Conservation (phyloP, 2,113 vertebrate species). For the Chiloscyllium plagiosum region DNA sequence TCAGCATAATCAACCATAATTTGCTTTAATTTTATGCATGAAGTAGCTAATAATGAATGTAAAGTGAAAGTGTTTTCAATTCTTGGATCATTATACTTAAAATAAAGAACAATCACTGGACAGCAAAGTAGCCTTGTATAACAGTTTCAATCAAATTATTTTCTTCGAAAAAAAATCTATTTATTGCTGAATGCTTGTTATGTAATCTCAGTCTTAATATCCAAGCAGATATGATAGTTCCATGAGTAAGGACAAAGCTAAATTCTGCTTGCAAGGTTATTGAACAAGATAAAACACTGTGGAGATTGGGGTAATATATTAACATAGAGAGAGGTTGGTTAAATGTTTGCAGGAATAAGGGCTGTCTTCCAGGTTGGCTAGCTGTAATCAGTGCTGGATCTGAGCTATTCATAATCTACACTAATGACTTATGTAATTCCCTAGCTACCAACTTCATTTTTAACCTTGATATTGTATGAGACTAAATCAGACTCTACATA, state of each 20-base stretch:
- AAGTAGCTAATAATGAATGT: background rate
- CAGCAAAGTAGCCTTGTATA: background rate
- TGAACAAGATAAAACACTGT: background rate
- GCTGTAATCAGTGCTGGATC: background rate
- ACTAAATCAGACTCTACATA: background rate
- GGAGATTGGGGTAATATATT: background rate
- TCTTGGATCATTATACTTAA: background rate
- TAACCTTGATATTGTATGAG: background rate
- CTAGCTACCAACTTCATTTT: background rate
- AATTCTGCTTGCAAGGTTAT: background rate
- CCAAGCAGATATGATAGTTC: background rate
- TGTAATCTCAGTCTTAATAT: background rate
- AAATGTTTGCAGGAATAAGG: background rate
- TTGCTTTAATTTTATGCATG: conserved; percentile 1
- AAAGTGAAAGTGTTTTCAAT: background rate
- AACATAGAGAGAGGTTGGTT: background rate
- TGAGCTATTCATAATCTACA: background rate
- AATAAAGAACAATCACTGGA: background rate
- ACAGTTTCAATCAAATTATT: background rate
- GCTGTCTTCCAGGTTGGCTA: background rate
- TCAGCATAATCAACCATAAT: background rate
- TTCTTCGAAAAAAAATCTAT: background rate
- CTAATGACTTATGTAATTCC: background rate
- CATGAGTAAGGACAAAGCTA: background rate
- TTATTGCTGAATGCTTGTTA: background rate